A percentile compares a stretch with the other conserved stretches of the same genome.
phyloP scores from a whole-genome alignment of 1,140 invertebrate species.

The Drosophila tristis region DNA sequence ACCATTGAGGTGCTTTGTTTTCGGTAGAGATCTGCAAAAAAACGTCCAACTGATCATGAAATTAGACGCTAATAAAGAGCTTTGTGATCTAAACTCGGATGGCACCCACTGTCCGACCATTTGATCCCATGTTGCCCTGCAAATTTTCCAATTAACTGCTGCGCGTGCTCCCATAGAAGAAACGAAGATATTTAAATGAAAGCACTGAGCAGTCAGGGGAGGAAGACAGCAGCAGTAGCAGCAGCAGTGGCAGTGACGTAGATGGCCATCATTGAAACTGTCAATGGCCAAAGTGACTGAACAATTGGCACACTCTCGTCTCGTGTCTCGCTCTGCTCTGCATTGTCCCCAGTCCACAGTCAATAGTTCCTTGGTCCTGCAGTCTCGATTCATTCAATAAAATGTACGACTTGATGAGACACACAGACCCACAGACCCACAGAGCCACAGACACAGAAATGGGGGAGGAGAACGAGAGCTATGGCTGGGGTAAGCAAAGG shows the following conservation, averaged over 20 bases:
- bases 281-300: constrained; percentile 34
- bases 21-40: no score
- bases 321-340: no score
- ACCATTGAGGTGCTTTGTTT: no score
- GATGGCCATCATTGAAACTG: constrained; percentile 20
- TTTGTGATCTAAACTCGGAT: no score
- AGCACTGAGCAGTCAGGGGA: neutral
- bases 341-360: no score
- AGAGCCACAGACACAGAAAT: constrained; percentile 2
- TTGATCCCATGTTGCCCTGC: constrained; percentile 5
- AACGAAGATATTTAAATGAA: constrained; percentile 31
- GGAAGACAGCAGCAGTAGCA: neutral
- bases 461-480: neutral
- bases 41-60: no score
- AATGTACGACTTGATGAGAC: constrained; percentile 32
- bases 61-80: no score
- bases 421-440: no score
- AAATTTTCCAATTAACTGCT: constrained; percentile 32
- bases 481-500: neutral
- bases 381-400: constrained; percentile 31
- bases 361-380: no score
- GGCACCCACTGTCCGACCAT: neutral
- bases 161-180: constrained; percentile 28
- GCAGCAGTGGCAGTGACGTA: neutral
- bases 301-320: constrained; percentile 32